Base-by-base conservation (phyloP, 2,113 vertebrate species). In the Dissostichus mawsoni region DNA sequence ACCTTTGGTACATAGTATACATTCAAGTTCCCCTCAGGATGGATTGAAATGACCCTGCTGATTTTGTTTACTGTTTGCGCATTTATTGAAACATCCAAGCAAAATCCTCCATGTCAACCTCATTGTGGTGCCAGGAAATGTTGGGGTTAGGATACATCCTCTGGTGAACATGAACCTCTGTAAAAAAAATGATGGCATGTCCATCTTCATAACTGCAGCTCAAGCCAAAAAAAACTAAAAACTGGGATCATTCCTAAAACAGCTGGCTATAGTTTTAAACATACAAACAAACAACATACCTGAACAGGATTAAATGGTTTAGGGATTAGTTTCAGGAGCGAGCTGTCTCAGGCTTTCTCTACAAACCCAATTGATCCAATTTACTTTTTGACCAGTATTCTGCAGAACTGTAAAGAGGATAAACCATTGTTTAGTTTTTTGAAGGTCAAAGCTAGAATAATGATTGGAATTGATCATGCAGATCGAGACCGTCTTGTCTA, bases 381-480 rank as follows among this genome's bases (percentile, higher is more conserved):
- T 17, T 7, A 63, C 36, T 70, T 56, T 74, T 33, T 33, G 20
- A 45, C 17, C 62, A 20, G 11, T 12, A 20, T 17, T 68, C 23
- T 59, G 62, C 18, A 65, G 5, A 77, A 56, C 13, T 63, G 11
- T 17, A 36, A 48, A 45, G 48, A 61, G 18, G 50, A 23, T 51
- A 9, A 68, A 66, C 47, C 8, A 11, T 11, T 45, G 11, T 73
- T 25, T 20, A 4, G 3, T 29, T 33, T n/a, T 55, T 14, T 51
- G 52, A 65, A 70, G 75, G 82, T 81, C 81, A 85, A 63, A 66
- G 62, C 75, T 59, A 17, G 68, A 83, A 82, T 85, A 84, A 72
- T 69, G 52, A 84, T 58, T 0, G 17, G 61, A 83, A 90, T 81
- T 83, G 78, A 85, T 78, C 77, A 79, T 82, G 81, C 36, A 83